Evolutionary conservation across 2,113 vertebrate species (phyloP).

Genomic region (Anolis sagrei): DNA sequence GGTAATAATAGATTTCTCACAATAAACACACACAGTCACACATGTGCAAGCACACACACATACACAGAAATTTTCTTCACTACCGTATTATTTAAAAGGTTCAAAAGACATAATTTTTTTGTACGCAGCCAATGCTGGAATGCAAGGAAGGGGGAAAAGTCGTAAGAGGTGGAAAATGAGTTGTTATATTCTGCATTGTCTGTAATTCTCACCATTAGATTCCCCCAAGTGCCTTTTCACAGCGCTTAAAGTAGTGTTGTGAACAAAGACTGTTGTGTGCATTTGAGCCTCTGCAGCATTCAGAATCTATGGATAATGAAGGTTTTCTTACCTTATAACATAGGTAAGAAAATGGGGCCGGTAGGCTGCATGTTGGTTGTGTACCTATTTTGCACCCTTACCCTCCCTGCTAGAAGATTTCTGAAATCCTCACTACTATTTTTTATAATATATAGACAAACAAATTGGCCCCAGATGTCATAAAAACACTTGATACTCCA

Average conservation of each 20-base stretch:
- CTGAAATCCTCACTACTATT: too few relatives aligned
- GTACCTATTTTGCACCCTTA: too few relatives aligned
- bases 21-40: slow-evolving; percentile 4
- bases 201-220: not conserved
- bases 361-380: too few relatives aligned
- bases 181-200: not conserved
- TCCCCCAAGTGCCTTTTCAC: not conserved
- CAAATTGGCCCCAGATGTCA: too few relatives aligned
- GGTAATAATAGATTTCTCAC: slow-evolving; percentile 27
- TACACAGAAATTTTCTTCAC: not conserved
- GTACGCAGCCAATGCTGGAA: slow-evolving; percentile 34
- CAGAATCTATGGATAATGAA: not conserved
- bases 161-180: not conserved
- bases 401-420: too few relatives aligned
- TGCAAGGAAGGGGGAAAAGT: slow-evolving; percentile 18
- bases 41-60: not conserved
- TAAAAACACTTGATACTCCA: not conserved
- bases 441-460: too few relatives aligned
- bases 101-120: not conserved
- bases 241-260: not conserved
- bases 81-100: not conserved
- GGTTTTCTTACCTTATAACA: not conserved
- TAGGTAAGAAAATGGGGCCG: too few relatives aligned
- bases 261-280: not conserved
- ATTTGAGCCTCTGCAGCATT: not conserved